Evolutionary conservation across 2,113 vertebrate genomes (phyloP), one percentile per base, ranked within the genome.

Genomic region (Charadrius vociferus): DNA sequence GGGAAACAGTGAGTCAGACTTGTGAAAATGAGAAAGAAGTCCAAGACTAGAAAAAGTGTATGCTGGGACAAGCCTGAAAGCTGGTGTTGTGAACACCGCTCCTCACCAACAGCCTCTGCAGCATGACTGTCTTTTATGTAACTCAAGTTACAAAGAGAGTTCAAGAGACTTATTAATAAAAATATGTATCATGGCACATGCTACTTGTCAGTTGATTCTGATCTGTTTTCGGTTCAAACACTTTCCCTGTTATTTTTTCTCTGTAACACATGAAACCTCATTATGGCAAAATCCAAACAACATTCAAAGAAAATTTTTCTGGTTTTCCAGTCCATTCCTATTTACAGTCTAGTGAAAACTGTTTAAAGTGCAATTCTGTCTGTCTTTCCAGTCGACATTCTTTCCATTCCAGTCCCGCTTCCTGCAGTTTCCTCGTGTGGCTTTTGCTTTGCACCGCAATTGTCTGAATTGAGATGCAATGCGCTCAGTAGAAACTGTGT

Each of bases 391-490:
- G 68, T 72, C 12, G 5, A 77, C 88, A 93, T 95, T 96, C 91
- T 63, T 97, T 96, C 87, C 96, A 96, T 92, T 68, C 82, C 82
- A 93, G 83, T 53, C 62, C 86, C 4, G 34, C 78, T 95, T 95
- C 88, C 92, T 94, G 95, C 58, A 36, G 56, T 79, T 92, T 77
- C 71, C 66, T 93, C 0, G 2, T 5, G 71, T 74, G 45, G 86
- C 82, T 85, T 96, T 87, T 94, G 53, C 93, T 81, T 79, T 79
- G 62, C 59, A 82, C 49, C 1, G 0, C 45, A 80, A 77, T 30
- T 80, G 45, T 86, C 81, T 62, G 65, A 87, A 73, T 50, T 81
- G 68, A 82, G 62, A 85, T 0, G 1, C 18, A 85, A 67, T 8
- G 17, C 14, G 72, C 27, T 29, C 61, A 36, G 56, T 18, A 87